Percentiles rank a stretch among this genome's conserved stretches.
phyloP scores from a whole-genome alignment of 2,888 invertebrate genomes.

The Cetonia aurata region DNA sequence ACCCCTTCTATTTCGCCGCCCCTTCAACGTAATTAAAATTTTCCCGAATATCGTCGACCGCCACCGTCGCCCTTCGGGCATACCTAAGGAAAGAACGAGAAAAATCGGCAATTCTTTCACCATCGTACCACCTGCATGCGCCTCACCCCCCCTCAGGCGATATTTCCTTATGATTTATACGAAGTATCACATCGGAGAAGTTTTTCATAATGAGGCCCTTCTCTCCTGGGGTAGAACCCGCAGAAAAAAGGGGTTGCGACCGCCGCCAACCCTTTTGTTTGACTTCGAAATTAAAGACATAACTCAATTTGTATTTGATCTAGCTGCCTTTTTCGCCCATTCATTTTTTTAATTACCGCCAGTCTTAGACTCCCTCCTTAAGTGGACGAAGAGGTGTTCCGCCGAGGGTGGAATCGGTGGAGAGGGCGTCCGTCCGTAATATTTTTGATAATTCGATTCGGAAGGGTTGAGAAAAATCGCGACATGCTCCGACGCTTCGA shows the following conservation, averaged over 20 bases:
- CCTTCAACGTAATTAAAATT: constrained; percentile 35
- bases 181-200: constrained; percentile 33
- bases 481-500: constrained; percentile 28
- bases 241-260: background rate
- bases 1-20: background rate
- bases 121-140: background rate
- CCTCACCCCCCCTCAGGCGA: constrained; percentile 2
- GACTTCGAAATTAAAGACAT: constrained; percentile 65
- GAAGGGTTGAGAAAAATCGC: constrained; percentile 40
- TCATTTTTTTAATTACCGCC: constrained; percentile 43
- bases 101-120: constrained; percentile 15
- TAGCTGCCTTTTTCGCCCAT: constrained; percentile 65
- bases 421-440: constrained; percentile 4
- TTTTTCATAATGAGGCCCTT: constrained; percentile 38
- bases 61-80: constrained; percentile 1
- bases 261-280: constrained; percentile 61
- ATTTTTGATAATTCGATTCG: constrained; percentile 43
- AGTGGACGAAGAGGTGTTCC: background rate
- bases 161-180: constrained; percentile 39
- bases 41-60: constrained; percentile 22
- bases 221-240: background rate
- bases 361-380: background rate
- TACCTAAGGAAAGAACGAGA: constrained; percentile 16
- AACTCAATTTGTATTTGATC: constrained; percentile 67
- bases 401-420: background rate